Conservation (phyloP, 2,113 vertebrate genomes). For the Archilochus colubris region DNA sequence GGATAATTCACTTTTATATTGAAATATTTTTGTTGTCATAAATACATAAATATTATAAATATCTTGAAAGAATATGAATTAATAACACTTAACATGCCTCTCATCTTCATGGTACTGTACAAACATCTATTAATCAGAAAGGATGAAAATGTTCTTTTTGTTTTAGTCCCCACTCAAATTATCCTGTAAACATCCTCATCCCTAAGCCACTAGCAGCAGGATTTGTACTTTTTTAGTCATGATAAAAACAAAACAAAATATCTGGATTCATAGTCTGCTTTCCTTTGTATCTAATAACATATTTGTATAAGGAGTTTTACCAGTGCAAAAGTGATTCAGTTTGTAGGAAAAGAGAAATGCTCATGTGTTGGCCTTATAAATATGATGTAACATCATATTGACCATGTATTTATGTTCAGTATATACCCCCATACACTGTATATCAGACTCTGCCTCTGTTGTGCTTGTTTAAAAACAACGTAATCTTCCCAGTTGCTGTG, state of each 20-base stretch:
- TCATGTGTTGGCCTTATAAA: accelerated
- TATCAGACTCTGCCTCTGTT: neutral
- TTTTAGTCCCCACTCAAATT: constrained; percentile 27
- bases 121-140: constrained; percentile 49
- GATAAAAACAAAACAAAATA: neutral
- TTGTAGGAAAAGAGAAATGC: neutral
- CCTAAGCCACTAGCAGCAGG: neutral
- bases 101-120: constrained; percentile 7
- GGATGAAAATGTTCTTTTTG: constrained; percentile 17
- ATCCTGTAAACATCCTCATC: constrained; percentile 28
- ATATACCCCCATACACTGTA: neutral
- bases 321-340: neutral
- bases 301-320: neutral
- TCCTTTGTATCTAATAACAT: neutral
- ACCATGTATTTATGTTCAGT: neutral
- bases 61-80: constrained; percentile 41
- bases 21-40: constrained; percentile 74
- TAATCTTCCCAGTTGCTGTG: neutral
- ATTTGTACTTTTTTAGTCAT: neutral
- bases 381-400: neutral
- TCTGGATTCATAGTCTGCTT: neutral
- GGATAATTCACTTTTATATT: constrained; percentile 71
- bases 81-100: constrained; percentile 40
- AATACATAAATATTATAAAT: constrained; percentile 66
- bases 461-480: neutral